These are phyloP conservation scores for Scortum barcoo DNA, from an alignment of 2,113 vertebrate species.

Conservation along the genomic window DNA sequence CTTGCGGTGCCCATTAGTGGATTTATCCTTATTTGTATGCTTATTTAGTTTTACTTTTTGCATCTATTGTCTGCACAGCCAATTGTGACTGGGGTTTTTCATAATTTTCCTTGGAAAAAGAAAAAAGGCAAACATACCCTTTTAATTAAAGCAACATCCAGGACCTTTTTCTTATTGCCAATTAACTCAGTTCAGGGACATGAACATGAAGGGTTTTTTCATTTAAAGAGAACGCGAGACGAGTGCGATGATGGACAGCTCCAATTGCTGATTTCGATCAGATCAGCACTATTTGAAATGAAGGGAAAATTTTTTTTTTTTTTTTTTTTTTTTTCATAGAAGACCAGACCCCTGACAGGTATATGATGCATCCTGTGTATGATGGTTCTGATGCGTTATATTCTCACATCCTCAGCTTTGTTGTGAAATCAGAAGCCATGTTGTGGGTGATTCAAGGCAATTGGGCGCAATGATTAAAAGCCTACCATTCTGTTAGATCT, in stretches of 20 bases:
- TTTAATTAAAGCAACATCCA: constrained; percentile 77
- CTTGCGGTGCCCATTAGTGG: constrained; percentile 53
- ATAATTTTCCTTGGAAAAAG: constrained; percentile 39
- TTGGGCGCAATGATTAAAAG: constrained; percentile 73
- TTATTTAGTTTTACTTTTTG: constrained; percentile 52
- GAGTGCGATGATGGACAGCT: constrained; percentile 68
- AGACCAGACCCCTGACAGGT: constrained; percentile 43
- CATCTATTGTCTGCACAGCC: constrained; percentile 41
- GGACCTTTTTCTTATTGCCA: constrained; percentile 72
- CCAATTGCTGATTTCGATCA: constrained; percentile 73
- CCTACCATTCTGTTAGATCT: constrained; percentile 72
- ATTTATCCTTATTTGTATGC: constrained; percentile 47
- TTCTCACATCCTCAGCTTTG: constrained; percentile 31
- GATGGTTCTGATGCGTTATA: constrained; percentile 39
- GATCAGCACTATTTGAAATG: constrained; percentile 65
- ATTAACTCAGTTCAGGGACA: constrained; percentile 72
- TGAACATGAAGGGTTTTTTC: constrained; percentile 74
- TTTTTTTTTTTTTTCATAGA: not conserved
- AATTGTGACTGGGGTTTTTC: constrained; percentile 16
- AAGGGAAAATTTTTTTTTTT: constrained; percentile 11
- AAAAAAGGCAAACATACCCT: constrained; percentile 49
- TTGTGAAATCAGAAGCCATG: constrained; percentile 56
- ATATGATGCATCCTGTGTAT: constrained; percentile 42
- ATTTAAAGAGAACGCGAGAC: constrained; percentile 56
- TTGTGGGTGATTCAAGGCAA: constrained; percentile 69